Conservation (phyloP, 2,113 vertebrate genomes). For the Phrynocephalus versicolor region DNA sequence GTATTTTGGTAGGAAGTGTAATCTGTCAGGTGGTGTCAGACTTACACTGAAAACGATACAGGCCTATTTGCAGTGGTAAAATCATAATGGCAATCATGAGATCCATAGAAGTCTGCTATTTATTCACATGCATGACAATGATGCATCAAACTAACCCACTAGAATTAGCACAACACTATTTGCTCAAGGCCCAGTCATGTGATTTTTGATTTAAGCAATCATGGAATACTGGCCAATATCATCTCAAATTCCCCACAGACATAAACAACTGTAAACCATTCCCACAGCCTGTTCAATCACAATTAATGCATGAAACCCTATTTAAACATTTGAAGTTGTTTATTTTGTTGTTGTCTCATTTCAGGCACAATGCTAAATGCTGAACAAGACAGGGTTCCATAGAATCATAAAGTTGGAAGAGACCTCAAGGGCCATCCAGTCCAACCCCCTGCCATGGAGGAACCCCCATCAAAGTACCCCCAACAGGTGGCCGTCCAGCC, state of each 20-base stretch:
- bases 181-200: neutral
- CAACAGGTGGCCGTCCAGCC: too few relatives aligned
- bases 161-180: conserved; percentile 22
- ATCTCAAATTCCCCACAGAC: neutral
- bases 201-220: neutral
- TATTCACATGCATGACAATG: neutral
- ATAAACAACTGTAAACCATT: neutral
- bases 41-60: neutral
- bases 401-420: too few relatives aligned
- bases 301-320: neutral
- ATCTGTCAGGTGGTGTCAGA: neutral
- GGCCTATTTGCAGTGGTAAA: neutral
- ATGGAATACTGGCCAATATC: conserved; percentile 1
- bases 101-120: neutral
- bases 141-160: neutral
- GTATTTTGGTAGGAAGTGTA: neutral
- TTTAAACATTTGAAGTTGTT: neutral
- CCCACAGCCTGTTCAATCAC: neutral
- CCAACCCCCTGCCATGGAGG: too few relatives aligned
- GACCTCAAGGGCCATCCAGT: too few relatives aligned
- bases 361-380: neutral
- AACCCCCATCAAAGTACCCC: too few relatives aligned
- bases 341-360: neutral
- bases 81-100: neutral
- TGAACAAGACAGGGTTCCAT: neutral